Conservation (phyloP, 2,888 invertebrate species). For the Caenorhabditis sp. region DNA sequence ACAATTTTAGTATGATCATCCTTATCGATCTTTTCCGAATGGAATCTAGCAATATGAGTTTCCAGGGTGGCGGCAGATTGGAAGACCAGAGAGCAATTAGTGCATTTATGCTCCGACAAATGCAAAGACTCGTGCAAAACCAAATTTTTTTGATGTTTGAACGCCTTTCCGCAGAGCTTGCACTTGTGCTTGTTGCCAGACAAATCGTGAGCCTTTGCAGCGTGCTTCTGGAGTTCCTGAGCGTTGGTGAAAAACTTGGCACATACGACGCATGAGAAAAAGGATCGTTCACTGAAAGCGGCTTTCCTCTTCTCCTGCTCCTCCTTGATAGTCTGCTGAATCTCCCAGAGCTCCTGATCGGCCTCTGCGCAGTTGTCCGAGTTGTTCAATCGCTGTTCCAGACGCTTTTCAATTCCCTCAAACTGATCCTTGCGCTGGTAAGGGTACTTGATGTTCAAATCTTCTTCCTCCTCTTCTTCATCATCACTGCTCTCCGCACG, state of each 20-base stretch:
- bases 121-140: constrained; percentile 33
- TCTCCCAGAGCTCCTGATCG: constrained; percentile 39
- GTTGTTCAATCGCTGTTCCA: constrained; percentile 7
- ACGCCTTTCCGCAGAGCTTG: constrained; percentile 28
- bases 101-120: constrained; percentile 32
- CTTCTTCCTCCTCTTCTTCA: constrained; percentile 39
- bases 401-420: constrained; percentile 18
- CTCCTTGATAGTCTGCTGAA: background rate
- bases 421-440: constrained; percentile 50
- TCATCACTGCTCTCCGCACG: background rate
- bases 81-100: constrained; percentile 37
- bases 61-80: background rate
- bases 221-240: constrained; percentile 33
- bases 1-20: background rate
- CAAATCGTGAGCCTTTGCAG: constrained; percentile 24
- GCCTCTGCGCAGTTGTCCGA: constrained; percentile 12
- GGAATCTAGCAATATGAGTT: constrained; percentile 7
- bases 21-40: constrained; percentile 8
- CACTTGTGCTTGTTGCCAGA: constrained; percentile 6
- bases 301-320: constrained; percentile 6
- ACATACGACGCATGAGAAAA: constrained; percentile 48
- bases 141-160: constrained; percentile 47
- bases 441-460: constrained; percentile 49
- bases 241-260: constrained; percentile 29
- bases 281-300: background rate